These are phyloP conservation scores for Drosophila anomalata DNA, from an alignment of 2,888 invertebrate species.

Conservation along the genomic window DNA sequence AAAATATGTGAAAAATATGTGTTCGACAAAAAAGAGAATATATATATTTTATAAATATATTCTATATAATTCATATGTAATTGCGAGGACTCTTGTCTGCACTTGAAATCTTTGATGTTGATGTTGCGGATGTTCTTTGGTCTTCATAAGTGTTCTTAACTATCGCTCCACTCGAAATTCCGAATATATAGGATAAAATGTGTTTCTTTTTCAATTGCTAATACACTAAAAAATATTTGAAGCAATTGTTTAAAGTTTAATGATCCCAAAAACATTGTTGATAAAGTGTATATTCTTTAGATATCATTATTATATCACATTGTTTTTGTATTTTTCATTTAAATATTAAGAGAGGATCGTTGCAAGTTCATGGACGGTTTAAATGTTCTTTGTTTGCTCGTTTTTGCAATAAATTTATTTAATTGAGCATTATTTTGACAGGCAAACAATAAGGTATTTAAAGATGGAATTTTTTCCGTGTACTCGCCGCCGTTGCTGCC, in stretches of 20 bases:
- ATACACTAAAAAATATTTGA: background rate
- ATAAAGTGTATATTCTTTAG: background rate
- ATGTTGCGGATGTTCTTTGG: conserved; percentile 19
- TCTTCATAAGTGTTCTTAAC: conserved; percentile 34
- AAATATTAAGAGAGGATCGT: background rate
- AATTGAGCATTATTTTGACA: conserved; percentile 1
- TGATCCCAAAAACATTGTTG: background rate
- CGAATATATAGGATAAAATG: conserved; percentile 33
- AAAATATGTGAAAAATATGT: conserved; percentile 17
- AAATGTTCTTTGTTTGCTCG: background rate
- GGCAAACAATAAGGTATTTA: conserved; percentile 17
- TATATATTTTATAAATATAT: conserved; percentile 1
- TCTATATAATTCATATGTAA: conserved; percentile 22
- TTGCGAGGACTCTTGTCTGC: conserved; percentile 38
- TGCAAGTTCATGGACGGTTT: background rate
- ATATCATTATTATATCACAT: conserved; percentile 3
- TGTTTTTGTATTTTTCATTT: background rate
- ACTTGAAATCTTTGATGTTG: conserved; percentile 46
- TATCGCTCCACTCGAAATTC: conserved; percentile 37
- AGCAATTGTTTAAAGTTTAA: background rate
- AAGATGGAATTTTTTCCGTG: conserved; percentile 29
- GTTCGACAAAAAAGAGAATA: background rate
- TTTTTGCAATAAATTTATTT: background rate
- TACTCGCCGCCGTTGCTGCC: conserved; percentile 20
- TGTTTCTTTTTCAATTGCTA: conserved; percentile 13